Evolutionary conservation across 2,113 vertebrate species (phyloP).

Genomic region (Equus przewalskii): DNA sequence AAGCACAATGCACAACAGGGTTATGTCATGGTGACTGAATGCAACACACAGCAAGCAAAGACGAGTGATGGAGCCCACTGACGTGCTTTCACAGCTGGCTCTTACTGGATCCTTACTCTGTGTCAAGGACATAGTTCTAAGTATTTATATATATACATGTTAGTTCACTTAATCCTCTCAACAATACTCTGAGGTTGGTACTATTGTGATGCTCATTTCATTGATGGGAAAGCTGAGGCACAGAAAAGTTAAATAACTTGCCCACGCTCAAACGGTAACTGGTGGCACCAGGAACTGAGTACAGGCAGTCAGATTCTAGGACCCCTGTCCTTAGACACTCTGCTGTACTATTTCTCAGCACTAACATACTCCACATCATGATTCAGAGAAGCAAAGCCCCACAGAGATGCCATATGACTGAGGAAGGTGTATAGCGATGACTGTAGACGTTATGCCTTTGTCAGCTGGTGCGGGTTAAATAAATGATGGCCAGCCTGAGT

Average conservation of each 20-base stretch:
- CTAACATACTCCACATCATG: background rate
- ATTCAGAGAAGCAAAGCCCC: background rate
- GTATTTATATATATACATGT: background rate
- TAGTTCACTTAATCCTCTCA: background rate
- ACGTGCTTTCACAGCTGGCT: background rate
- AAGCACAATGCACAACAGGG: background rate
- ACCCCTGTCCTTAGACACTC: background rate
- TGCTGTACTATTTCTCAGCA: background rate
- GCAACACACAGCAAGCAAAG: background rate
- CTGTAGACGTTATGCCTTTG: background rate
- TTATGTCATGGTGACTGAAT: background rate
- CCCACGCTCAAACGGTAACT: background rate
- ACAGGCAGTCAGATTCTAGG: background rate
- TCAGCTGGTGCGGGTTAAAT: background rate
- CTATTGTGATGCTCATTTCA: background rate
- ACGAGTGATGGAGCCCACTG: accelerated
- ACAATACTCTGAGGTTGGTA: background rate
- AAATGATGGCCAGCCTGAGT: no score
- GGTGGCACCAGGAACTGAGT: background rate
- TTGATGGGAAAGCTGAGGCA: background rate
- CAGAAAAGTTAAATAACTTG: background rate
- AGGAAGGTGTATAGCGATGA: background rate
- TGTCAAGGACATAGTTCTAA: background rate
- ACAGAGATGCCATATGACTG: accelerated
- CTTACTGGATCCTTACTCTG: background rate